Percentiles rank a stretch among this genome's conserved stretches.
phyloP scores from a whole-genome alignment of 2,797 vertebrate genomes.

The Pseudomugil tenellus region DNA sequence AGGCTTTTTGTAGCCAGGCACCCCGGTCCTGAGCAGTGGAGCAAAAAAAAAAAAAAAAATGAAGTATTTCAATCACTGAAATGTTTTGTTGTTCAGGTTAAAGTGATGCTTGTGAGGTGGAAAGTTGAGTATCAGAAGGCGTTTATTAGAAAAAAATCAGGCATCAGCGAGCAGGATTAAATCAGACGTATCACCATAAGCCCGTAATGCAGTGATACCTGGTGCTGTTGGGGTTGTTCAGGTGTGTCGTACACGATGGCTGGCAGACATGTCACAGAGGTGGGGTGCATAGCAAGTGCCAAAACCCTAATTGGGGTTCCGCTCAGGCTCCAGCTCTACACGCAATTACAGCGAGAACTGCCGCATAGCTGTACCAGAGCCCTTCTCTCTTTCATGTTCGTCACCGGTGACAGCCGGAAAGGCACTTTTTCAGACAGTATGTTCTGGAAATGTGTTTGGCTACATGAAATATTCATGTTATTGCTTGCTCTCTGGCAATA shows the following conservation, averaged over 20 bases:
- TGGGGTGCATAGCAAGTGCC: conserved; percentile 55
- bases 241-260: conserved; percentile 4
- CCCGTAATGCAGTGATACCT: conserved; percentile 19
- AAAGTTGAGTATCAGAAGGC: conserved; percentile 48
- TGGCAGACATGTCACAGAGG: conserved; percentile 35
- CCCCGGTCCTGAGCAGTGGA: conserved; percentile 45
- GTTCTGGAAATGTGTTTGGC: conserved; percentile 70
- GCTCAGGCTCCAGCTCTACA: conserved; percentile 65
- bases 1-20: conserved; percentile 23
- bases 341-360: conserved; percentile 71
- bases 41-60: background rate
- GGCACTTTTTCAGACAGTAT: conserved; percentile 42
- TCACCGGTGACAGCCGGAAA: conserved; percentile 64
- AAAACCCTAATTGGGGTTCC: conserved; percentile 72
- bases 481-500: conserved; percentile 44
- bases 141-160: conserved; percentile 35
- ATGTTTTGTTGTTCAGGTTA: background rate
- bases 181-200: conserved; percentile 30
- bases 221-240: conserved; percentile 22
- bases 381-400: conserved; percentile 74
- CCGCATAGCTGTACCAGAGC: conserved; percentile 41
- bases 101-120: conserved; percentile 43
- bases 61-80: conserved; percentile 18
- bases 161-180: conserved; percentile 23
- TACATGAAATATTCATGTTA: conserved; percentile 80